These are phyloP conservation scores for Cryptus viduatorius DNA, from an alignment of 2,888 invertebrate genomes.

Conservation along the genomic window DNA sequence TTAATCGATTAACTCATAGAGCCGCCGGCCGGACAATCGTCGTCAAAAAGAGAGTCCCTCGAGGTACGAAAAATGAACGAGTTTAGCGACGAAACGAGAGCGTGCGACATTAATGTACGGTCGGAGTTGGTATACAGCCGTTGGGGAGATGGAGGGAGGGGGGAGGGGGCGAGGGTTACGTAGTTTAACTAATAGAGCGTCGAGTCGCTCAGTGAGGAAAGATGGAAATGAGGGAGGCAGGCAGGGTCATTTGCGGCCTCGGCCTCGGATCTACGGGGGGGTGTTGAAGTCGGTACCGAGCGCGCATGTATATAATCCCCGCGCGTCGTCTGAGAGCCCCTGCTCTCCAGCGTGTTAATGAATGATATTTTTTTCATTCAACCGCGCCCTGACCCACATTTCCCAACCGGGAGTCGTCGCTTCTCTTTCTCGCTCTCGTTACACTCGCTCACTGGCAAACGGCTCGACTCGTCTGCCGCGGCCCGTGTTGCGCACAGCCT, in stretches of 20 bases:
- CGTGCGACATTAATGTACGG: neutral
- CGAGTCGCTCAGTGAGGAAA: constrained; percentile 33
- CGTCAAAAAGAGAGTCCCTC: neutral
- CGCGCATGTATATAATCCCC: neutral
- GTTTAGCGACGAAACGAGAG: neutral
- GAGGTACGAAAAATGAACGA: neutral
- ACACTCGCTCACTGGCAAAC: constrained; percentile 27
- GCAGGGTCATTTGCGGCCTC: constrained; percentile 47
- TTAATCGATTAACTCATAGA: neutral
- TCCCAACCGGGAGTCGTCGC: constrained; percentile 72
- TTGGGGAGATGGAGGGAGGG: neutral
- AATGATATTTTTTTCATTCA: constrained; percentile 84
- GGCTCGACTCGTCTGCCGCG: constrained; percentile 51
- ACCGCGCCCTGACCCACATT: constrained; percentile 83
- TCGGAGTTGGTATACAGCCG: neutral
- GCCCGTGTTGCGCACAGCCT: constrained; percentile 18
- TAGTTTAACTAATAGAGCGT: neutral
- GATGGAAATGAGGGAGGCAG: constrained; percentile 37
- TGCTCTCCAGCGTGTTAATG: constrained; percentile 81
- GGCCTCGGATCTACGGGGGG: constrained; percentile 20
- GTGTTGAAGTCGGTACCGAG: constrained; percentile 52
- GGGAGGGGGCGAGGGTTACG: neutral
- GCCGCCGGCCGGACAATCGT: neutral
- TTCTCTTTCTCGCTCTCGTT: constrained; percentile 28
- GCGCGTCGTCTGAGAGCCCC: constrained; percentile 76